phyloP scores from a whole-genome alignment of 1,140 invertebrate genomes.

The Kradibia gibbosae region DNA sequence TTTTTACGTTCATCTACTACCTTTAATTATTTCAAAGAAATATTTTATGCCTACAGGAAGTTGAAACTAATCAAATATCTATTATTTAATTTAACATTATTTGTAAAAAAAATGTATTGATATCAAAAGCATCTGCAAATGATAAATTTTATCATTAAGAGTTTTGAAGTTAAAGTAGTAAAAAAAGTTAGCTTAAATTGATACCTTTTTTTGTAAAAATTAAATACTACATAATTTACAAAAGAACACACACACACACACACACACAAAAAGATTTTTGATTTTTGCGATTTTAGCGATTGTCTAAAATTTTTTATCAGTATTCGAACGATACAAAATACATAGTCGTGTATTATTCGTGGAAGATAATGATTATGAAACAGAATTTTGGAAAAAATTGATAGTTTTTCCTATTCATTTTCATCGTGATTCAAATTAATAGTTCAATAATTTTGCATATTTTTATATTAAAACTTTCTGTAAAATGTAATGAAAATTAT shows the following conservation, averaged over 20 bases:
- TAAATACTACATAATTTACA: neutral
- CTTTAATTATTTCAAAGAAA: neutral
- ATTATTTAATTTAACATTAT: constrained; percentile 4
- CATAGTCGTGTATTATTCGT: neutral
- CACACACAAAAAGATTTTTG: neutral
- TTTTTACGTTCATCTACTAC: neutral
- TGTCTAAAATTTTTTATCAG: neutral
- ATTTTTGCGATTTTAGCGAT: neutral
- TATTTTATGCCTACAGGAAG: neutral
- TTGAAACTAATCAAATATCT: neutral
- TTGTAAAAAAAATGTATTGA: neutral
- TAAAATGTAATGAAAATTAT: neutral
- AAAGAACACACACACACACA: neutral
- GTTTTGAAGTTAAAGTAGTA: neutral
- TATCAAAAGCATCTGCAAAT: neutral
- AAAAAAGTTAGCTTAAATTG: neutral
- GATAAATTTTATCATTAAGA: neutral
- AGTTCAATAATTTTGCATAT: constrained; percentile 5
- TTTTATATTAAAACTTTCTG: neutral
- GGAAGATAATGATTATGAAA: neutral
- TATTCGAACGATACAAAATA: neutral
- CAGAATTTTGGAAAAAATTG: neutral
- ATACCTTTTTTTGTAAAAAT: too few relatives aligned
- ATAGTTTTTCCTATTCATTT: neutral
- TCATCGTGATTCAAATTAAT: neutral